These are phyloP conservation scores for Malacoctenus gilli DNA, from an alignment of 2,797 vertebrate genomes.

Conservation along the genomic window DNA sequence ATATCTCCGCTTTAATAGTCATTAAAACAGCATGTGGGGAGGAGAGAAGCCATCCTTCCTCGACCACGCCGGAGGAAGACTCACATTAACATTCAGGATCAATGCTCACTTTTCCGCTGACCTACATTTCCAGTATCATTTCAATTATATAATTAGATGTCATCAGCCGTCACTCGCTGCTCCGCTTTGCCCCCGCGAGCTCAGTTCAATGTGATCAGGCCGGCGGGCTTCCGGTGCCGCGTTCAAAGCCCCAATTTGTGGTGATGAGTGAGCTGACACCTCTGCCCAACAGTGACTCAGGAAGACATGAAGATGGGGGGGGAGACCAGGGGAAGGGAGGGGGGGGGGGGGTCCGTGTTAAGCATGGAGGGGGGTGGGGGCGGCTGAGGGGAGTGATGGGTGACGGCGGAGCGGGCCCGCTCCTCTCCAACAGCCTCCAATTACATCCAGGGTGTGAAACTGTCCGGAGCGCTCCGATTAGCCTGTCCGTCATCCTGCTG, in stretches of 20 bases:
- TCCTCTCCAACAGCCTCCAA: conserved; percentile 55
- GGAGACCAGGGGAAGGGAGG: neutral
- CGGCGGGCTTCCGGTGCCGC: conserved; percentile 11
- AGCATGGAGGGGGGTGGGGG: conserved; percentile 12
- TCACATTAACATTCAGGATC: conserved; percentile 4
- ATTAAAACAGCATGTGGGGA: neutral
- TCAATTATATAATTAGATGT: conserved; percentile 11
- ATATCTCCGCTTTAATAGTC: conserved; percentile 4
- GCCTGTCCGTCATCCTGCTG: conserved; percentile 64
- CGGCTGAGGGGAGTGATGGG: conserved; percentile 37
- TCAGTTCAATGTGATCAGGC: neutral
- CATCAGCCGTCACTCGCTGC: conserved; percentile 25
- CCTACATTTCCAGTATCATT: conserved; percentile 12
- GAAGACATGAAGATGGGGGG: conserved; percentile 29
- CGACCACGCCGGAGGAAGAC: neutral
- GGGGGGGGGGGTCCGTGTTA: conserved; percentile 7
- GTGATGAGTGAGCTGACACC: conserved; percentile 22
- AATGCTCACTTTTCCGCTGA: conserved; percentile 8
- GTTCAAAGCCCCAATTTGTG: conserved; percentile 18
- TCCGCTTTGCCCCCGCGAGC: neutral
- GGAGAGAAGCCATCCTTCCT: no score
- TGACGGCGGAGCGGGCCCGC: conserved; percentile 21
- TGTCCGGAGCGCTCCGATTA: conserved; percentile 65
- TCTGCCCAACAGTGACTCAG: conserved; percentile 25
- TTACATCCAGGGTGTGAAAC: conserved; percentile 66